phyloP scores from a whole-genome alignment of 2,888 invertebrate species.

The Melangyna quadrimaculata region DNA sequence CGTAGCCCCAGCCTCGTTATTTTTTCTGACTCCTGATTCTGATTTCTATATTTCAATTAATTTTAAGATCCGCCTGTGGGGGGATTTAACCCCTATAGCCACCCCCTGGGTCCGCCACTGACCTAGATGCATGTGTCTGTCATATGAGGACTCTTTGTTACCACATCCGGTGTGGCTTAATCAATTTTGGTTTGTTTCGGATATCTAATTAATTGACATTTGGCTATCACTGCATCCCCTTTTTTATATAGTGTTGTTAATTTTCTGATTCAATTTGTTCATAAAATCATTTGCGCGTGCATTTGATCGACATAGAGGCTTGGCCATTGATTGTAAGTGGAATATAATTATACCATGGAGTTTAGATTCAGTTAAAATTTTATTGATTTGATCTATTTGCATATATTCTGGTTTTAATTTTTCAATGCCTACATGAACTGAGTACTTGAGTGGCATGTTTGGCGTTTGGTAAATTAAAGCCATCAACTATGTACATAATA shows the following conservation, averaged over 20 bases:
- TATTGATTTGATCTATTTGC: background rate
- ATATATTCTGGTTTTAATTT: background rate
- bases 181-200: constrained; percentile 24
- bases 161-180: constrained; percentile 24
- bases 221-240: background rate
- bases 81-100: too few species aligned
- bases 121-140: background rate
- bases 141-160: background rate
- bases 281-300: constrained; percentile 11
- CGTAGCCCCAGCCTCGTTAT: too few species aligned
- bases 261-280: background rate
- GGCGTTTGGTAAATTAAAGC: background rate
- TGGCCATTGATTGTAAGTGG: constrained; percentile 8
- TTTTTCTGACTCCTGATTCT: too few species aligned
- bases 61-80: too few species aligned
- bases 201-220: constrained; percentile 38
- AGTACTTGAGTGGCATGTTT: background rate
- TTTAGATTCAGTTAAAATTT: background rate
- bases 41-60: too few species aligned
- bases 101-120: too few species aligned
- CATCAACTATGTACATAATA: background rate
- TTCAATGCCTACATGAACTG: background rate
- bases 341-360: background rate
- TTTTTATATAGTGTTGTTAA: background rate
- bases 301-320: background rate